These are phyloP conservation scores for Mellivora capensis DNA, from an alignment of 2,113 vertebrate species.

Conservation along the genomic window DNA sequence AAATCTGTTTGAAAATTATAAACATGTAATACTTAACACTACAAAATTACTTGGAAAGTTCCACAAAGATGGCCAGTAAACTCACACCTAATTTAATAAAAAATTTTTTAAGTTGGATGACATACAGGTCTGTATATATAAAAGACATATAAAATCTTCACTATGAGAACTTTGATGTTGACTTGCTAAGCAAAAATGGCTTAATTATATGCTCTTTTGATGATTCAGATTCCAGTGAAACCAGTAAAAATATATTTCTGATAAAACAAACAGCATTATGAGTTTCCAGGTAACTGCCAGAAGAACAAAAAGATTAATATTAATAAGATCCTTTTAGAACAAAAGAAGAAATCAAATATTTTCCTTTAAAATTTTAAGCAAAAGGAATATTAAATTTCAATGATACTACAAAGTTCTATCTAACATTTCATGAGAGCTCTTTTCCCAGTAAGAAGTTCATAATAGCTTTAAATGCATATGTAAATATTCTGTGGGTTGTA, in stretches of 20 bases:
- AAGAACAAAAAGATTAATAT: constrained; percentile 37
- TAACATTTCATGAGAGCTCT: not conserved
- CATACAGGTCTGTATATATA: not conserved
- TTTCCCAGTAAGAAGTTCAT: not conserved
- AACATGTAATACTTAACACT: not conserved
- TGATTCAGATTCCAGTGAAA: not conserved
- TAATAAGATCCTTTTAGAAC: not conserved
- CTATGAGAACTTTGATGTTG: not conserved
- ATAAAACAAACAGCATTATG: not conserved
- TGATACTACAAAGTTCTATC: not conserved
- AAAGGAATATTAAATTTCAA: constrained; percentile 42
- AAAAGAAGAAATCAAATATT: constrained; percentile 9
- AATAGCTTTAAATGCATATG: constrained; percentile 8
- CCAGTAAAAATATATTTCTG: constrained; percentile 14
- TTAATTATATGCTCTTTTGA: not conserved
- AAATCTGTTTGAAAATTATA: constrained; percentile 24
- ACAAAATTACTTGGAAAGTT: not conserved
- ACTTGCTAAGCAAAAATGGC: not conserved
- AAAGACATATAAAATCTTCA: constrained; percentile 7
- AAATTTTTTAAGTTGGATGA: not conserved
- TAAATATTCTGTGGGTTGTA: not conserved
- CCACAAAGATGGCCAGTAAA: not conserved
- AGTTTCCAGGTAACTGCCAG: not conserved
- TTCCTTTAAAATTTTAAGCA: constrained; percentile 20
- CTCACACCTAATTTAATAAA: not conserved